phyloP scores from a whole-genome alignment of 92 coral and sea anemone genomes.

The Epizoanthus illoricatus region DNA sequence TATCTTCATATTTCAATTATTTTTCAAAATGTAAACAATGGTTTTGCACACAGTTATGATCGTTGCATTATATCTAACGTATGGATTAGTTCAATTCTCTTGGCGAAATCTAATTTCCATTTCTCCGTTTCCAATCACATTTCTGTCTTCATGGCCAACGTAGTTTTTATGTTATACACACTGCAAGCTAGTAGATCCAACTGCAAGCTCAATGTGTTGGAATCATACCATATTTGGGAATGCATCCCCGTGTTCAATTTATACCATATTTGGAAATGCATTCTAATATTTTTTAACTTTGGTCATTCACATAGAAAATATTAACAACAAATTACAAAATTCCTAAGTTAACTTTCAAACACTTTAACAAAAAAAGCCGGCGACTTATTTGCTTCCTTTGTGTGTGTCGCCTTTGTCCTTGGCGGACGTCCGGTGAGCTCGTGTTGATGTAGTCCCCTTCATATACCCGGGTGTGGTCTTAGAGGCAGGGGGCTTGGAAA shows the following conservation, averaged over 20 bases:
- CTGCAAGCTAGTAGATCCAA: not conserved
- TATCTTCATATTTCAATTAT: too few species aligned
- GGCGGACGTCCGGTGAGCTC: constrained; percentile 10
- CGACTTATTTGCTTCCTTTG: constrained; percentile 1
- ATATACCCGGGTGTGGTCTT: constrained; percentile 30
- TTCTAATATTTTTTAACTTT: not conserved
- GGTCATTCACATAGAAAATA: not conserved
- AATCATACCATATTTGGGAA: not conserved
- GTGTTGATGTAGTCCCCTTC: constrained; percentile 27
- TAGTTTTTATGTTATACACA: too few species aligned
- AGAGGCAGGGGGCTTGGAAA: constrained; percentile 20
- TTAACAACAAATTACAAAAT: constrained; percentile 24
- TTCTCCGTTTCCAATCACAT: not conserved
- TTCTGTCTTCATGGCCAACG: too few species aligned
- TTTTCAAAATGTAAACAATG: not conserved
- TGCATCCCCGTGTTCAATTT: not conserved
- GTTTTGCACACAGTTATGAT: not conserved
- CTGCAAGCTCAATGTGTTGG: not conserved
- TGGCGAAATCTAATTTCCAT: not conserved
- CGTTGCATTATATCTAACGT: not conserved
- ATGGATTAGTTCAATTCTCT: not conserved
- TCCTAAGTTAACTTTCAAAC: constrained; percentile 16
- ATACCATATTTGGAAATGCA: not conserved
- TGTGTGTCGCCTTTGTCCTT: constrained; percentile 34
- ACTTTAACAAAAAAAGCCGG: not conserved